Percentiles rank a stretch among this genome's conserved stretches.
phyloP scores from a whole-genome alignment of 2,797 vertebrate genomes.

The Hapalemur alaotrensis region DNA sequence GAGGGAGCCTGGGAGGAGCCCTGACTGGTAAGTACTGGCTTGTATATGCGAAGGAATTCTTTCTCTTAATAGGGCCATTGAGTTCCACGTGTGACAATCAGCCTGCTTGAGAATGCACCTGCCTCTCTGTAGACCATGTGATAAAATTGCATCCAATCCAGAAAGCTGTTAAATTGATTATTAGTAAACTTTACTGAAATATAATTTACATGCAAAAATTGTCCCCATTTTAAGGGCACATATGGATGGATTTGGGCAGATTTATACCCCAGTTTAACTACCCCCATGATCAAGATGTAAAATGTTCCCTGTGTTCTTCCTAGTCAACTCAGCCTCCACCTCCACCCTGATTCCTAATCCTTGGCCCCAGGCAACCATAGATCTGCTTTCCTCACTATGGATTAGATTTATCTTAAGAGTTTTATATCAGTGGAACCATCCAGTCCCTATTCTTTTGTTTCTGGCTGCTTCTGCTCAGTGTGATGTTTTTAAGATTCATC shows the following conservation, averaged over 20 bases:
- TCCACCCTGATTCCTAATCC: rapidly evolving
- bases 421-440: background rate
- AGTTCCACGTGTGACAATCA: too few relatives aligned
- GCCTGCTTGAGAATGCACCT: background rate
- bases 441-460: background rate
- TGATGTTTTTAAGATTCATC: background rate
- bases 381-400: background rate
- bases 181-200: background rate
- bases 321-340: rapidly evolving
- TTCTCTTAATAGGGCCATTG: rapidly evolving
- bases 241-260: background rate
- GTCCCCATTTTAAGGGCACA: background rate
- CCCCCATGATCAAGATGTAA: background rate
- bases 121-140: background rate
- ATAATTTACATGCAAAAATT: background rate
- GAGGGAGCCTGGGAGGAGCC: slow-evolving; percentile 95
- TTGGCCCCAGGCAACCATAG: background rate
- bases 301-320: background rate
- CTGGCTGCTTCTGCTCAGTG: background rate
- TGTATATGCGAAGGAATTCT: background rate
- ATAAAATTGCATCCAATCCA: background rate
- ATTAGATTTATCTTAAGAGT: background rate
- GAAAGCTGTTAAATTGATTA: background rate
- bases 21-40: slow-evolving; percentile 90
- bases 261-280: background rate